Evolutionary conservation across 2,888 invertebrate species (phyloP), one percentile per base, ranked within the genome.

Genomic region (Cremastinae sp.): DNA sequence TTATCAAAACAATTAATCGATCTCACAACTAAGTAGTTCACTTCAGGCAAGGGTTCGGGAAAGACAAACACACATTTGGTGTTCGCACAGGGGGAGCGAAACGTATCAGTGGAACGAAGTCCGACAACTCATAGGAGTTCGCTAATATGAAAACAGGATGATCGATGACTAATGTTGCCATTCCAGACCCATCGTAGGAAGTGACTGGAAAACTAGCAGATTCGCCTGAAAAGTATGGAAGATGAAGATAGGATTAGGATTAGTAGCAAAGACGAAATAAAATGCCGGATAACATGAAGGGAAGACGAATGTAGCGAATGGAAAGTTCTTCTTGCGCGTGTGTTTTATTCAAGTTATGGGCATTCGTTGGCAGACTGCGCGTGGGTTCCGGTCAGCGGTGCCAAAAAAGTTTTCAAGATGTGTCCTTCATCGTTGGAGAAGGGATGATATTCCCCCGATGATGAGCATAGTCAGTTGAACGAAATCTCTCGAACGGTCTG

Each of bases 391-490:
- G 62, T 28, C 39, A 45, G 12, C 55, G 53, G 72, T 76, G 76
- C 76, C 76, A 76, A 73, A 68, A 76, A 73, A 76, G 51, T 72
- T 76, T 72, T 16, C 43, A 39, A 53, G 68, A 53, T 62, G 51
- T 16, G 62, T 65, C 64, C 71, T 43, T 37, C 20, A 18, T 37
- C 45, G 59, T 43, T 37, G 62, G 22, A 12, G 10, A 20, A 45
- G 35, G 28, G 45, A 20, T 45, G 61, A 10, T 58, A 53, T 10
- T n/a, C 20, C 61, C 37, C 18, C 9, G 20, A 28, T 43, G 51
- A 47, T 9, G 43, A 69, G 47, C 64, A 28, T 59, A 65, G 68
- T 71, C 75, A 76, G 76, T 73, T 47, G 69, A 51, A 49, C 16
- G 20, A 41, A 18, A 28, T 53, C 59, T 47, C 64, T 64, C 72